phyloP scores from a whole-genome alignment of 1,140 invertebrate species.

The Platyscapa corneri region DNA sequence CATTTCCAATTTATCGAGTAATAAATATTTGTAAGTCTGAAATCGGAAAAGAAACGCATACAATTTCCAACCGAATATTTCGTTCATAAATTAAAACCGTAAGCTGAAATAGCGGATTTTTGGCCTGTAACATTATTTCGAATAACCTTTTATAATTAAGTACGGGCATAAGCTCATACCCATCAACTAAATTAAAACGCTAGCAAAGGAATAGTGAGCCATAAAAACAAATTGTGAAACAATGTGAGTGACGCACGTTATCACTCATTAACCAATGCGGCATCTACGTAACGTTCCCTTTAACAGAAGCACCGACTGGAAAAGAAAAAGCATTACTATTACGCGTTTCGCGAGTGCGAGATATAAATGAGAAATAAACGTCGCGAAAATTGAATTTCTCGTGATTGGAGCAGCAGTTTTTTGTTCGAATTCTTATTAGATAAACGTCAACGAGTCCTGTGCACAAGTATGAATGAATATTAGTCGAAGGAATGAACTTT shows the following conservation, averaged over 20 bases:
- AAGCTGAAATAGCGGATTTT: not conserved
- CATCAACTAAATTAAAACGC: not conserved
- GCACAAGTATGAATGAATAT: too few relatives aligned
- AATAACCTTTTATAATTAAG: not conserved
- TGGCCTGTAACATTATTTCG: not conserved
- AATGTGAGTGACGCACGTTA: constrained; percentile 21
- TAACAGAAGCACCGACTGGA: not conserved
- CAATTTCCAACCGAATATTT: too few relatives aligned
- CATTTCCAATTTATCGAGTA: not conserved
- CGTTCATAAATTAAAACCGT: too few relatives aligned
- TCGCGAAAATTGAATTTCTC: too few relatives aligned
- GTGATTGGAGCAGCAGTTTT: too few relatives aligned
- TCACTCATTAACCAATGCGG: constrained; percentile 4
- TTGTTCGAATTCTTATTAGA: not conserved
- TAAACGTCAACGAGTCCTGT: too few relatives aligned
- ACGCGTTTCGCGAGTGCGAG: too few relatives aligned
- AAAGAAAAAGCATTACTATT: not conserved
- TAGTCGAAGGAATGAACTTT: too few relatives aligned
- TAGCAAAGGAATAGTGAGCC: not conserved
- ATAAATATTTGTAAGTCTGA: too few relatives aligned
- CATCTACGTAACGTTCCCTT: not conserved
- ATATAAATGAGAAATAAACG: not conserved
- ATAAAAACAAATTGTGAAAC: not conserved
- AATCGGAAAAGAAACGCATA: too few relatives aligned
- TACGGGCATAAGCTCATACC: not conserved